Evolutionary conservation across 2,113 vertebrate genomes (phyloP), one percentile per base, ranked within the genome.

Genomic region (Fulica atra): DNA sequence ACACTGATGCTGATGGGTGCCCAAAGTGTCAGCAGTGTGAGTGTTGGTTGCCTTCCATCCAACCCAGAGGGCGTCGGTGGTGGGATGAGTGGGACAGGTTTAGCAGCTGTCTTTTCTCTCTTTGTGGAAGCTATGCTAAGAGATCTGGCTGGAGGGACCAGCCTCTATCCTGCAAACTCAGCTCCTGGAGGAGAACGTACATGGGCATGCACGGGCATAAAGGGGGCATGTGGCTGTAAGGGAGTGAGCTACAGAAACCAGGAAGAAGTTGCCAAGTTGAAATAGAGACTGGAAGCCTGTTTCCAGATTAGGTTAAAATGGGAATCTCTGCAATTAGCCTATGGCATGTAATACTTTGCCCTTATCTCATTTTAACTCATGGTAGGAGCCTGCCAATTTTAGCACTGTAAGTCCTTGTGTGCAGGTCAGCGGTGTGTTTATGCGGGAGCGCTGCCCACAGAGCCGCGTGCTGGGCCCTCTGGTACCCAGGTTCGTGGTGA

Each of bases 331-430:
- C 44, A 94, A 96, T 92, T 89, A 96, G 70, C 89, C 92, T 1
- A 33, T 0, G 2, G 92, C 69, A 54, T 29, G 38, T 76, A 81
- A 88, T 86, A 61, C 80, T 86, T 93, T 78, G 44, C 61, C 33
- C 73, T 95, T 95, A 95, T 94, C 94, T 95, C 91, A 33, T 86
- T 95, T 81, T 71, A 89, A 57, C 61, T 89, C 61, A 4, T 8
- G 0, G 10, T 33, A 78, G 73, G 50, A 95, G 50, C 61, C 92
- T 91, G 95, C 92, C 95, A 89, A 9, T 84, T 95, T 92, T 50
- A 79, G 86, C 86, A 78, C 80, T 68, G 42, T 83, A 66, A 81
- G 54, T 36, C 83, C 89, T 50, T 70, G 68, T 35, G 76, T 73
- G 71, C 89, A n/a, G 69, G 51, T 95, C 89, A 81, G 93, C 35